Evolutionary conservation across 2,113 vertebrate genomes (phyloP), one percentile per base, ranked within the genome.

Genomic region (Delphinus delphis): DNA sequence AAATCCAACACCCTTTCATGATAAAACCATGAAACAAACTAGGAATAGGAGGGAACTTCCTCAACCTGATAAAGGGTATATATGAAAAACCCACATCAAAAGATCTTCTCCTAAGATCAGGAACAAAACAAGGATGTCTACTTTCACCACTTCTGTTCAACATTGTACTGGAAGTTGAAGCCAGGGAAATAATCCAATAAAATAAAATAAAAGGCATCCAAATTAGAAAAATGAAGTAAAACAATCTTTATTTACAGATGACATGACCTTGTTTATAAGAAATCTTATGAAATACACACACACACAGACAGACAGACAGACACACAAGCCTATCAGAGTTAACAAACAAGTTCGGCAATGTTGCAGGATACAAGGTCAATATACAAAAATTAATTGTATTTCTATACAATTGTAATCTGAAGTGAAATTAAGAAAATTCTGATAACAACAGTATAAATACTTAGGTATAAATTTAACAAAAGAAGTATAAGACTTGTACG

Each of bases 401-500:
- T 94, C 38, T 74, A 74, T 58, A 74, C 26, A 68, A 26, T 60
- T 91, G 31, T 55, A 87, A 76, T 82, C 67, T 91, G n/a, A 91
- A 91, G 82, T 74, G 25, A 91, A 91, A 68, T 86, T 94, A 81
- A 82, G 73, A 80, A 94, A 91, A 89, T 47, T 38, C 5, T 55
- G 20, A 73, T 86, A 67, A 81, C 6, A 81, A 53, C 25, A 62
- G 50, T 38, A 62, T 62, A 70, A 86, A 85, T 38, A 47, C n/a
- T 77, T 95, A 63, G 20, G 47, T 58, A 50, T 81, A 74, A 67
- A 94, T 68, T 68, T 88, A 74, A n/a, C 73, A 81, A 91, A 62
- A 67, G 44, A 63, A 71, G 2, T 83, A 20, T 28, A 91, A 91
- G 26, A 68, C 18, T 55, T 83, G 15, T 83, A 88, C 11, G 62